Percentiles rank a stretch among this genome's conserved stretches.
Conservation (phyloP, 2,113 vertebrate genomes). For the Sclerurus mexicanus region DNA sequence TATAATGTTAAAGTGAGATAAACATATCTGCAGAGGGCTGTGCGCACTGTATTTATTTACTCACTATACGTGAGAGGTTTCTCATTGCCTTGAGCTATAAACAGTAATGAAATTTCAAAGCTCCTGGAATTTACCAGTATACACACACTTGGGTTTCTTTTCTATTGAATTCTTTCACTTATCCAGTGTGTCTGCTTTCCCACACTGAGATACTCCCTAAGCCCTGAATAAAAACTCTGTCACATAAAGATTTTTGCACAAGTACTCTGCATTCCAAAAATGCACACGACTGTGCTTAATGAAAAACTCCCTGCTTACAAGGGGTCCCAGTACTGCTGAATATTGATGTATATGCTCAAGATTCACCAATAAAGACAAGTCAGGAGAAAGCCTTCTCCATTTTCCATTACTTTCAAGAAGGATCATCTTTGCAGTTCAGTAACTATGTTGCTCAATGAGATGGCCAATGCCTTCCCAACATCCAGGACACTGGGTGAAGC, state of each 20-base stretch:
- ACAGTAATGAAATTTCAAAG: slow-evolving; percentile 22
- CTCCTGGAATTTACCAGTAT: slow-evolving; percentile 23
- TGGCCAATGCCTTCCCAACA: not conserved
- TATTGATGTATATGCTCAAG: not conserved
- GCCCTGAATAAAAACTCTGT: not conserved
- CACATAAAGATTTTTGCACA: not conserved
- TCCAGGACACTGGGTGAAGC: not conserved
- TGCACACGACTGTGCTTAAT: not conserved
- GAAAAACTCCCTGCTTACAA: not conserved
- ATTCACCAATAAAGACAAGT: not conserved
- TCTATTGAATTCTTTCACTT: not conserved
- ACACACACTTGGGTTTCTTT: not conserved
- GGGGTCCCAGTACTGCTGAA: not conserved
- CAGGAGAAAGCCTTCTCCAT: not conserved
- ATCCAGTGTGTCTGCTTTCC: not conserved
- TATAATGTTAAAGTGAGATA: slow-evolving; percentile 20
- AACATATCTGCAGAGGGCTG: slow-evolving; percentile 40
- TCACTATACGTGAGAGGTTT: not conserved
- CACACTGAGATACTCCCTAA: not conserved
- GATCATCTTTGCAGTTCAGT: not conserved
- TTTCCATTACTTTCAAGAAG: not conserved
- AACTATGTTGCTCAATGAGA: not conserved
- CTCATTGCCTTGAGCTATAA: slow-evolving; percentile 20
- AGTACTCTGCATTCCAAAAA: not conserved
- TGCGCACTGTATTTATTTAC: slow-evolving; percentile 9